Base-by-base conservation (phyloP, 2,888 invertebrate genomes). In the Morpho helenor region DNA sequence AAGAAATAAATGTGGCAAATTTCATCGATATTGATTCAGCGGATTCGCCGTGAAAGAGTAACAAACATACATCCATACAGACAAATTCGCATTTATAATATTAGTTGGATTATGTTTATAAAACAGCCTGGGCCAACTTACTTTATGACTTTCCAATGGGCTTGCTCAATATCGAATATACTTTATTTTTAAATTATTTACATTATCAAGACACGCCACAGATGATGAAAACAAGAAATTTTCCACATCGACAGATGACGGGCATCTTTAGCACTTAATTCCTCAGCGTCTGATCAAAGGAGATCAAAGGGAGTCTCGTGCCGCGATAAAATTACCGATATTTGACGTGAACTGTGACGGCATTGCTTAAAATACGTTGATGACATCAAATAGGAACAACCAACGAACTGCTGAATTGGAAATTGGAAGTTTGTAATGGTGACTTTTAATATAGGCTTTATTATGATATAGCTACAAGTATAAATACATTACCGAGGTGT, bases 261-360 rank as follows among this genome's bases (percentile, higher is more conserved):
- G 31, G 48, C 22, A 48, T 48, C 48, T 7, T 10, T 48, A 23
- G 31, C 51, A 52, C 44, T 52, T 52, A 44, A 44, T 52, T 44
- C 9, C 31, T 52, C 8, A 52, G 43, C 51, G 16, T 8, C 53
- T 10, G 53, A 53, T 53, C 53, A 41, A 53, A 47, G 47, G 41
- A 53, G 53, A 53, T 53, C 53, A 53, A 53, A 53, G 53, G 7
- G 47, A 47, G 41, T 47, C 47, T 53, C 40, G 22, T 42, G 42
- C 10, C 16, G 49, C 41, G 49, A 41, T 41, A 41, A 49, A 40
- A 16, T 49, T 41, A 41, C 49, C 10, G 49, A 42, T 49, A 49
- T 8, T 49, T 16, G 49, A 31, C 41, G 41, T 31, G 49, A 49
- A 31, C 39, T 39, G 49, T 49, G 49, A 49, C 49, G 41, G n/a